Conservation (phyloP, 2,888 invertebrate species). For the Biston betularia region DNA sequence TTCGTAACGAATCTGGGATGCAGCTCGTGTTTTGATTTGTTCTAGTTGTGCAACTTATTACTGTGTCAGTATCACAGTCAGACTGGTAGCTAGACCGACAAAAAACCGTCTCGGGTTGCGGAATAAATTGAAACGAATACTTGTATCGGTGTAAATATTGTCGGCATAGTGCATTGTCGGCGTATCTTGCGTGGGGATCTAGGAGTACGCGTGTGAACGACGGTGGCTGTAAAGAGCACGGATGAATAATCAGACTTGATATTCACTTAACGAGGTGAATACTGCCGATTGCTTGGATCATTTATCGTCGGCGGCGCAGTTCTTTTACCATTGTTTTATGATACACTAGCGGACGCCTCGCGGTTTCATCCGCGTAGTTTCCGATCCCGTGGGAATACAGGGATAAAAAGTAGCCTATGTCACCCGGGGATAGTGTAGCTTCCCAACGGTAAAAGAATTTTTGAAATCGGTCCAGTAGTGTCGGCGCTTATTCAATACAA, state of each 20-base stretch:
- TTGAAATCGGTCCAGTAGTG: too few relatives aligned
- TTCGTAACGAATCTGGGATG: not conserved
- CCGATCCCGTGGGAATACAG: too few relatives aligned
- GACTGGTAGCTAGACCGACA: constrained; percentile 22
- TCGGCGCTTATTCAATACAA: too few relatives aligned
- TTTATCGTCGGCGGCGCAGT: constrained; percentile 34
- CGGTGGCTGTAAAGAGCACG: constrained; percentile 68
- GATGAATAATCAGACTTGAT: constrained; percentile 77
- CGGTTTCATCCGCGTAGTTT: too few relatives aligned
- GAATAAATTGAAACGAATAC: constrained; percentile 19
- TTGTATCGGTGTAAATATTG: constrained; percentile 31
- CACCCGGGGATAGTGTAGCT: too few relatives aligned
- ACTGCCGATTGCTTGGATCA: constrained; percentile 67
- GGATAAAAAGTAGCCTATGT: too few relatives aligned
- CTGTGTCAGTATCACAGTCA: constrained; percentile 32
- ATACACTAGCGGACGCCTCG: too few relatives aligned
- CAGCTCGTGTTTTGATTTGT: constrained; percentile 5
- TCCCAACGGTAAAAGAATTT: too few relatives aligned
- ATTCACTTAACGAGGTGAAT: constrained; percentile 66
- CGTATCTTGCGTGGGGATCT: constrained; percentile 51
- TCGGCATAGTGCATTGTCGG: constrained; percentile 38
- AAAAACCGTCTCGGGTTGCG: constrained; percentile 24
- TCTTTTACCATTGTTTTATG: constrained; percentile 10
- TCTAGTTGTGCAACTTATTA: constrained; percentile 27
- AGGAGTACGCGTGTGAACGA: constrained; percentile 73